Evolutionary conservation across 2,797 vertebrate genomes (phyloP).

Genomic region (Anas capensis): DNA sequence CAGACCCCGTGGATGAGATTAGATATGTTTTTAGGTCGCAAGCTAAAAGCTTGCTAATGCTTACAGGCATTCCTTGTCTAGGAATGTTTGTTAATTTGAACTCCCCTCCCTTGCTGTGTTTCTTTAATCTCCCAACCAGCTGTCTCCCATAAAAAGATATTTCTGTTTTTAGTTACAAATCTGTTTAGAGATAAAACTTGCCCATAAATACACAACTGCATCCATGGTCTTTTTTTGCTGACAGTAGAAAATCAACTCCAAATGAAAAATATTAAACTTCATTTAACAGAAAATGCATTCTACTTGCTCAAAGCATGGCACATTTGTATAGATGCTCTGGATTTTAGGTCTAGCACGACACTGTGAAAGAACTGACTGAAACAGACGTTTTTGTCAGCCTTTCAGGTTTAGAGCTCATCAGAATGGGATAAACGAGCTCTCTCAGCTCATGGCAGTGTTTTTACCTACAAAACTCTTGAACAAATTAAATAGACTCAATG

Average conservation of each 20-base stretch:
- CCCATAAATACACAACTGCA: slow-evolving; percentile 82
- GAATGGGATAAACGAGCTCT: not conserved
- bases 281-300: slow-evolving; percentile 50
- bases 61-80: slow-evolving; percentile 78
- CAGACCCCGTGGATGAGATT: slow-evolving; percentile 61
- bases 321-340: not conserved
- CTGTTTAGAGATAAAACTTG: slow-evolving; percentile 84
- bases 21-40: slow-evolving; percentile 77
- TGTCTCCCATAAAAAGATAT: slow-evolving; percentile 87
- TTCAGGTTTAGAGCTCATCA: slow-evolving; percentile 11
- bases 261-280: slow-evolving; percentile 77
- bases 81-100: slow-evolving; percentile 84
- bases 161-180: slow-evolving; percentile 87
- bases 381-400: slow-evolving; percentile 29
- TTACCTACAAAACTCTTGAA: not conserved
- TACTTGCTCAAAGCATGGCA: not conserved
- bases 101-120: slow-evolving; percentile 75
- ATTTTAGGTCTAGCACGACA: not conserved
- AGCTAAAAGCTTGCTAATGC: slow-evolving; percentile 78
- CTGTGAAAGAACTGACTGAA: not conserved
- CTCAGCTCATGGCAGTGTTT: not conserved
- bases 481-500: not conserved
- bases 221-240: slow-evolving; percentile 72
- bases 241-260: slow-evolving; percentile 76
- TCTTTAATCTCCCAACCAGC: slow-evolving; percentile 85